These are phyloP conservation scores for Physeter macrocephalus DNA, from an alignment of 2,113 vertebrate genomes.

Conservation along the genomic window DNA sequence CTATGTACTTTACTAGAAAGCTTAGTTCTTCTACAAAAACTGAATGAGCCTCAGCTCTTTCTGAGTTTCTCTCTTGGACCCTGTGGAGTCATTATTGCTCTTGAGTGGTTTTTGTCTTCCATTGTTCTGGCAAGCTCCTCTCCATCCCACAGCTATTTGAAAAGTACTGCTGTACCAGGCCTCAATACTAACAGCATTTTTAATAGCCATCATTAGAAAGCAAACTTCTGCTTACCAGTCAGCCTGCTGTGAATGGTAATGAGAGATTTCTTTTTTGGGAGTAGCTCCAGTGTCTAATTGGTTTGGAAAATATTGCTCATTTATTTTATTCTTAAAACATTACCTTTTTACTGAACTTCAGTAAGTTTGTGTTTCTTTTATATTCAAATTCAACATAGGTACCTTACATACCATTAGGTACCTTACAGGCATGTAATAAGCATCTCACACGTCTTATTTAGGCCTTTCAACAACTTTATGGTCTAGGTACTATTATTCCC, in stretches of 20 bases:
- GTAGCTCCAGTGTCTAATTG: conserved; percentile 32
- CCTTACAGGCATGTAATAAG: neutral
- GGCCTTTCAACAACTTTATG: neutral
- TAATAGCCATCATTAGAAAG: conserved; percentile 48
- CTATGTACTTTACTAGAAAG: neutral
- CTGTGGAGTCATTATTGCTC: neutral
- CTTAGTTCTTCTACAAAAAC: neutral
- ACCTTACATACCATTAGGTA: neutral
- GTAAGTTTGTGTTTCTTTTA: neutral
- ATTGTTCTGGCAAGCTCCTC: conserved; percentile 54
- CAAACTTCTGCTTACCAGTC: conserved; percentile 48
- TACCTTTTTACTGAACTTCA: neutral
- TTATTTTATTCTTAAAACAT: conserved; percentile 37
- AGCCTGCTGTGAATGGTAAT: conserved; percentile 30
- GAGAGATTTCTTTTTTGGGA: conserved; percentile 21
- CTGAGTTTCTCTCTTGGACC: neutral
- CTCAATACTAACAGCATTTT: conserved; percentile 37
- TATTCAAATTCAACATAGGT: neutral
- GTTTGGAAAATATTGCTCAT: conserved; percentile 58
- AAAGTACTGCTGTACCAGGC: neutral
- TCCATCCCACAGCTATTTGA: conserved; percentile 47
- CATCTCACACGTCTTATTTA: neutral
- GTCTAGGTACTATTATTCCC: neutral
- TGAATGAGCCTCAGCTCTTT: neutral
- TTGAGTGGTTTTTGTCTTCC: neutral